Percentiles rank a stretch among this genome's conserved stretches.
Evolutionary conservation across 2,888 invertebrate genomes (phyloP).

Genomic region (Orthosia gothica): DNA sequence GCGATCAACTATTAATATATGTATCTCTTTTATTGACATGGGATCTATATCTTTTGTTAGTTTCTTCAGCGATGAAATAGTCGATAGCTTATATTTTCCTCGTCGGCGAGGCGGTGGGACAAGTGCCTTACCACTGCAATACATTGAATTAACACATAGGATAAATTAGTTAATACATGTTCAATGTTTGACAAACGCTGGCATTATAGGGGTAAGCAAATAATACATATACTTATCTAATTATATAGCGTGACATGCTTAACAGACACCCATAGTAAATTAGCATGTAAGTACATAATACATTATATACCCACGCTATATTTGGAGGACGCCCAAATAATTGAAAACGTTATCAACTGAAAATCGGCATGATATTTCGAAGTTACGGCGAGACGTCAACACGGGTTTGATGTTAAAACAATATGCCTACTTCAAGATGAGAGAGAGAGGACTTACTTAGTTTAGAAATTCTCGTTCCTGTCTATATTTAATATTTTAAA

Average conservation of each 20-base stretch:
- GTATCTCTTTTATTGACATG: no score
- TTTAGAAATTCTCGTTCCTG: not conserved
- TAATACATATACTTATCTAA: slow-evolving; percentile 9
- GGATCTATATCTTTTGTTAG: no score
- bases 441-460: not conserved
- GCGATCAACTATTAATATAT: no score
- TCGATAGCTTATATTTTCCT: no score
- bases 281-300: slow-evolving; percentile 27
- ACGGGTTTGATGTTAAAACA: slow-evolving; percentile 33
- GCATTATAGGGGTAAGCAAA: not conserved
- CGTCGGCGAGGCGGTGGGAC: no score
- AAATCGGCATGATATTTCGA: slow-evolving; percentile 37
- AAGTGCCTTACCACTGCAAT: no score
- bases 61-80: no score
- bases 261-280: slow-evolving; percentile 12
- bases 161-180: not conserved
- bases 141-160: not conserved
- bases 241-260: not conserved
- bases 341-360: slow-evolving; percentile 27
- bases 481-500: not conserved
- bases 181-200: not conserved
- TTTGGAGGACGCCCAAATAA: slow-evolving; percentile 39
- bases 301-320: slow-evolving; percentile 21
- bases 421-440: slow-evolving; percentile 4
- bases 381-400: slow-evolving; percentile 36